These are phyloP conservation scores for Brachionus asplanchnoidis DNA, from an alignment of 1,140 invertebrate species.

Conservation along the genomic window DNA sequence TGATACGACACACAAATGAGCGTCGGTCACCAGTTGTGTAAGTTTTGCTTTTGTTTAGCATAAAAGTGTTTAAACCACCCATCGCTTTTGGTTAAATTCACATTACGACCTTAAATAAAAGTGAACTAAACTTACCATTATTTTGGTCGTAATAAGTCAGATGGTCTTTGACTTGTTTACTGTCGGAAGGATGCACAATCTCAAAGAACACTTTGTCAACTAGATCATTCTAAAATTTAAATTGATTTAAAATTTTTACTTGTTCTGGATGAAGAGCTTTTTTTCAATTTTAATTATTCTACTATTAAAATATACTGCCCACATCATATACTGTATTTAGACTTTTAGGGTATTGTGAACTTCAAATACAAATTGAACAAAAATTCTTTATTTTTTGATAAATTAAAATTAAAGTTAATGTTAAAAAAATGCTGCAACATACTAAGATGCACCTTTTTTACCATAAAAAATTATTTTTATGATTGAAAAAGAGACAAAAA, in stretches of 20 bases:
- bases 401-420: too few species aligned
- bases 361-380: too few species aligned
- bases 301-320: too few species aligned
- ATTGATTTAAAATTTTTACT: background rate
- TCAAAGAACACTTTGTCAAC: conserved; percentile 41
- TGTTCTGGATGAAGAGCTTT: too few species aligned
- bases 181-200: conserved; percentile 38
- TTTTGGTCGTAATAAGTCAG: conserved; percentile 17
- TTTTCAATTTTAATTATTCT: too few species aligned
- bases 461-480: too few species aligned
- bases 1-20: conserved; percentile 18
- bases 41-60: conserved; percentile 23
- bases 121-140: background rate
- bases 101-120: background rate
- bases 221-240: background rate
- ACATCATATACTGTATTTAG: too few species aligned
- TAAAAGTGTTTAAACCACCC: conserved; percentile 16
- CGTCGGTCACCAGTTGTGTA: conserved; percentile 14
- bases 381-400: too few species aligned
- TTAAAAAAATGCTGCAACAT: too few species aligned
- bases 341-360: too few species aligned
- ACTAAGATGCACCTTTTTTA: too few species aligned
- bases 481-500: too few species aligned
- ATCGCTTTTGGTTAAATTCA: background rate
- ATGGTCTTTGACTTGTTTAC: conserved; percentile 36